Evolutionary conservation across 2,888 invertebrate genomes (phyloP).

Genomic region (Callosobruchus maculatus): DNA sequence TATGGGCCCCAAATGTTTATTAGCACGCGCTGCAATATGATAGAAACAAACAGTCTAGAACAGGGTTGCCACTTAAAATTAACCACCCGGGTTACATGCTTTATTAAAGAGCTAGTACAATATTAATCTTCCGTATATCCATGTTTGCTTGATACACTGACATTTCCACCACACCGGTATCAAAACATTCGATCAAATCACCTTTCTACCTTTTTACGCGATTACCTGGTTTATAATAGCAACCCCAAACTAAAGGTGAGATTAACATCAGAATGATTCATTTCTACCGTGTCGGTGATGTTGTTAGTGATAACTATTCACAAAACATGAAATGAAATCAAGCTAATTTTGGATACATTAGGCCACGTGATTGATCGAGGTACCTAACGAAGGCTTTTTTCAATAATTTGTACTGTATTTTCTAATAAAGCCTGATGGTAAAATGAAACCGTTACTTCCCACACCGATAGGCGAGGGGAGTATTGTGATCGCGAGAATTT

Average conservation of each 20-base stretch:
- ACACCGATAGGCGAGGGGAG: too few species aligned
- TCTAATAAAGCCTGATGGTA: too few species aligned
- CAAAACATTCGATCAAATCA: neutral
- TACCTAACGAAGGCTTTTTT: neutral
- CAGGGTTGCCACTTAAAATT: too few species aligned
- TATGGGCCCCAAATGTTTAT: too few species aligned
- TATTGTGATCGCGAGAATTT: too few species aligned
- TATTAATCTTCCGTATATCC: neutral
- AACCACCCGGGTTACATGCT: too few species aligned
- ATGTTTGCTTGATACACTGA: neutral
- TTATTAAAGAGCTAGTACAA: too few species aligned
- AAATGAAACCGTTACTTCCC: too few species aligned
- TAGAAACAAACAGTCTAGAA: too few species aligned
- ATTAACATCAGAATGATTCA: neutral
- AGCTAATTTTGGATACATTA: neutral
- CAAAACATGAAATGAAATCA: neutral
- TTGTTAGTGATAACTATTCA: neutral
- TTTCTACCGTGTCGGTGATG: neutral
- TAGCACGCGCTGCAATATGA: too few species aligned
- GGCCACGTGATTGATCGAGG: neutral
- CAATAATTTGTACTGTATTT: neutral
- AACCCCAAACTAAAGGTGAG: neutral
- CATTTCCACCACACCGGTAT: neutral
- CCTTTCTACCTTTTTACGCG: neutral
- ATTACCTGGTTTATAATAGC: neutral